Conservation (phyloP, 2,888 invertebrate species). For the Allacma fusca region DNA sequence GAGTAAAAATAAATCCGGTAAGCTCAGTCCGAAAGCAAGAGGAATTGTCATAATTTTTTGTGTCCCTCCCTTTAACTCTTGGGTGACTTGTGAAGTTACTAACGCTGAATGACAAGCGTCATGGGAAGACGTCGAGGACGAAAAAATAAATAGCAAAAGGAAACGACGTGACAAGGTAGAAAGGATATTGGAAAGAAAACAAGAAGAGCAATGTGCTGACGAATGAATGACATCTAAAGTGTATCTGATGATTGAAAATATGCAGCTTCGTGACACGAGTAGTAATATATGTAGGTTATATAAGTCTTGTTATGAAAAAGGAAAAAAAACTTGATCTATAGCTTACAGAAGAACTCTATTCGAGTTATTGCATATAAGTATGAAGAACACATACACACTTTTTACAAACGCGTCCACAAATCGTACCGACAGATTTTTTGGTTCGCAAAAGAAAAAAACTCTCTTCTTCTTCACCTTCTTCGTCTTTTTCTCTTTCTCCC, state of each 20-base stretch:
- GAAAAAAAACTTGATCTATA: neutral
- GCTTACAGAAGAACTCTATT: neutral
- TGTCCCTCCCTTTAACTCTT: too few species aligned
- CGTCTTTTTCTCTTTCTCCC: neutral
- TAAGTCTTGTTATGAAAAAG: neutral
- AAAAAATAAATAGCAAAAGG: slow-evolving; percentile 7
- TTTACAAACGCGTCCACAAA: neutral
- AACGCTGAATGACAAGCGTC: slow-evolving; percentile 13
- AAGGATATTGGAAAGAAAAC: slow-evolving; percentile 21
- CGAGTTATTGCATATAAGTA: neutral
- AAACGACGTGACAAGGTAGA: slow-evolving; percentile 23
- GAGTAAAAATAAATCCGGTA: neutral
- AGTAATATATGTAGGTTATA: neutral
- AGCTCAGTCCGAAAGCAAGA: neutral
- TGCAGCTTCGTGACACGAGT: neutral
- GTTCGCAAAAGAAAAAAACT: neutral
- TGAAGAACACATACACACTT: neutral
- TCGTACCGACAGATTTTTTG: slow-evolving; percentile 12
- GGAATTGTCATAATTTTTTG: neutral
- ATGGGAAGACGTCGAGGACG: slow-evolving; percentile 3
- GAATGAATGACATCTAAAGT: slow-evolving; percentile 33
- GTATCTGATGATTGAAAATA: slow-evolving; percentile 26
- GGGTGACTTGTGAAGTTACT: slow-evolving; percentile 27
- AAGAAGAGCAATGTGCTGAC: slow-evolving; percentile 28
- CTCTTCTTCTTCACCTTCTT: neutral